Percentiles rank a stretch among this genome's conserved stretches.
Conservation (phyloP, 2,888 invertebrate genomes). For the Phasia obesa region DNA sequence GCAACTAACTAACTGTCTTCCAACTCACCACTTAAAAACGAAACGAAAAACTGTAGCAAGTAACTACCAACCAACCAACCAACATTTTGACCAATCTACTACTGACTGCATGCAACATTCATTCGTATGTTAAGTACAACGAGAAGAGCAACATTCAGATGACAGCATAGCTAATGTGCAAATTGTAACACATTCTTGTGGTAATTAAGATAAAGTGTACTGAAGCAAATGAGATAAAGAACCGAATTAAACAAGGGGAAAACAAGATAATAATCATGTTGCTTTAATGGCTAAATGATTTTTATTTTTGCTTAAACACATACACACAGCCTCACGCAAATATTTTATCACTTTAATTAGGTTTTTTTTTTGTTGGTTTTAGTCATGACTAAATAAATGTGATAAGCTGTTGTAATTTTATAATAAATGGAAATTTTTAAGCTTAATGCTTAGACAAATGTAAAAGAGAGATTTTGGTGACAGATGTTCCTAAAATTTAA, state of each 20-base stretch:
- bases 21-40: constrained; percentile 24
- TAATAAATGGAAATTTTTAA: too few species aligned
- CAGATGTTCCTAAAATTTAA: too few species aligned
- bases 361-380: too few species aligned
- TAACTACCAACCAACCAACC: constrained; percentile 21
- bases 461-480: too few species aligned
- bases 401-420: too few species aligned
- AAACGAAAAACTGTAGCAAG: background rate
- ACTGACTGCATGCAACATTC: constrained; percentile 43
- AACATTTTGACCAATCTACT: constrained; percentile 22
- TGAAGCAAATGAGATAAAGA: constrained; percentile 69
- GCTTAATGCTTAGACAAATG: too few species aligned
- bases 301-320: constrained; percentile 48
- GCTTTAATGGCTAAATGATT: constrained; percentile 65
- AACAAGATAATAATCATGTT: constrained; percentile 70
- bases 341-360: too few species aligned
- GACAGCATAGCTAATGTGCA: constrained; percentile 69
- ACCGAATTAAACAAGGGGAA: constrained; percentile 58
- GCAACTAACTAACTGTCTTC: constrained; percentile 13
- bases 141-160: constrained; percentile 26
- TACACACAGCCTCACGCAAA: constrained; percentile 30
- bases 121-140: constrained; percentile 33
- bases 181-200: constrained; percentile 71
- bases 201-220: constrained; percentile 70
- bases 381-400: too few species aligned